phyloP scores from a whole-genome alignment of 2,797 vertebrate species.

The Zalophus californianus region DNA sequence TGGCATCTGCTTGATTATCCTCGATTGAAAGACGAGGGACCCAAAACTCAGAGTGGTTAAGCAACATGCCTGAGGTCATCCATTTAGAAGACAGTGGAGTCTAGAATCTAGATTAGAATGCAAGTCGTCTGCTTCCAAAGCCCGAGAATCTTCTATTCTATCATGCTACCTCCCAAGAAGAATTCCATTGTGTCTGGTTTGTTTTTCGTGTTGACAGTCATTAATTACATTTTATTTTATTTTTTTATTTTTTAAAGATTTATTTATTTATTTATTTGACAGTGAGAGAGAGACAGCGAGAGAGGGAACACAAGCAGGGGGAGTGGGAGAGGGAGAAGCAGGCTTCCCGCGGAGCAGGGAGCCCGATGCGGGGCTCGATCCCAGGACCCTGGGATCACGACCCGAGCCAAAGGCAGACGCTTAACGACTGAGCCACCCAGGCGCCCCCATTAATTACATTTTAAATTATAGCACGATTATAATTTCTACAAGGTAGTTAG shows the following conservation, averaged over 20 bases:
- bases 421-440: too few species aligned
- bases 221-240: neutral
- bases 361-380: too few species aligned
- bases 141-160: neutral
- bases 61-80: neutral
- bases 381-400: too few species aligned
- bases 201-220: neutral
- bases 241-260: too few species aligned
- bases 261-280: too few species aligned
- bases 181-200: neutral
- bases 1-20: neutral
- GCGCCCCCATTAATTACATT: neutral
- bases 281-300: too few species aligned
- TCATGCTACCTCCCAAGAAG: neutral
- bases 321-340: too few species aligned
- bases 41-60: neutral
- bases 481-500: neutral
- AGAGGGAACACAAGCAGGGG: too few species aligned
- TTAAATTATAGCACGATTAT: neutral
- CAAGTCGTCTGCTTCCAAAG: neutral
- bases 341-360: too few species aligned
- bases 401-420: too few species aligned
- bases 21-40: neutral
- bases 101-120: neutral
- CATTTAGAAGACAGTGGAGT: neutral